Percentiles rank a stretch among this genome's conserved stretches.
These are phyloP conservation scores for Helobdella robusta DNA, from an alignment of 2,888 invertebrate genomes.

Conservation along the genomic window DNA sequence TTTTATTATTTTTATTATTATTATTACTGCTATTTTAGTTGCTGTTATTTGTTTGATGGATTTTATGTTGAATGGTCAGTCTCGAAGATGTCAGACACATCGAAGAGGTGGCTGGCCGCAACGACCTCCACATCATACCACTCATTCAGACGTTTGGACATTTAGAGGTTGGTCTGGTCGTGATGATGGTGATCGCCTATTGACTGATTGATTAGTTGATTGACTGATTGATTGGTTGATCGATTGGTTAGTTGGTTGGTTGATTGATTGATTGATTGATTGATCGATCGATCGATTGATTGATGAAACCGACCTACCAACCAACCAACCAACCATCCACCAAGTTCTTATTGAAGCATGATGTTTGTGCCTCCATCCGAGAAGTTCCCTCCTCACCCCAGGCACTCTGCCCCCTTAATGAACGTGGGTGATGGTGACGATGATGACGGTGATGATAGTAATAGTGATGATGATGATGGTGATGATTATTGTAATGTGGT, in stretches of 20 bases:
- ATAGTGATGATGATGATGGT: neutral
- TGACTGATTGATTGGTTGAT: too few species aligned
- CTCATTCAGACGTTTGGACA: constrained; percentile 78
- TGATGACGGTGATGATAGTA: neutral
- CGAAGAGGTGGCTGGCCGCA: constrained; percentile 57
- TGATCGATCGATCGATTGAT: too few species aligned
- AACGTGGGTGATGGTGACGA: constrained; percentile 36
- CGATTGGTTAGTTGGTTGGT: too few species aligned
- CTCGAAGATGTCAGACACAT: constrained; percentile 52
- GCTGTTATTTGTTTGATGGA: neutral
- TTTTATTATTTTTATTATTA: neutral
- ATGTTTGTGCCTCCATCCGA: constrained; percentile 59
- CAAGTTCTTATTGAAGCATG: constrained; percentile 62
- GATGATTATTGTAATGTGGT: neutral
- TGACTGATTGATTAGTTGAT: too few species aligned
- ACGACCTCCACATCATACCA: constrained; percentile 64
- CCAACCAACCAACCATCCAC: too few species aligned
- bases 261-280: too few species aligned
- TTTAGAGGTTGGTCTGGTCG: constrained; percentile 55
- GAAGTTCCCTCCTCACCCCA: constrained; percentile 58
- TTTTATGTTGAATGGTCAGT: constrained; percentile 6
- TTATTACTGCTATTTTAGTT: neutral
- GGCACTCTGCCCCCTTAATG: constrained; percentile 62
- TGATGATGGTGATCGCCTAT: constrained; percentile 7
- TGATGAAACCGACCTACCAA: neutral